Evolutionary conservation across 2,797 vertebrate species (phyloP).

Genomic region (Pseudochaenichthys georgianus): DNA sequence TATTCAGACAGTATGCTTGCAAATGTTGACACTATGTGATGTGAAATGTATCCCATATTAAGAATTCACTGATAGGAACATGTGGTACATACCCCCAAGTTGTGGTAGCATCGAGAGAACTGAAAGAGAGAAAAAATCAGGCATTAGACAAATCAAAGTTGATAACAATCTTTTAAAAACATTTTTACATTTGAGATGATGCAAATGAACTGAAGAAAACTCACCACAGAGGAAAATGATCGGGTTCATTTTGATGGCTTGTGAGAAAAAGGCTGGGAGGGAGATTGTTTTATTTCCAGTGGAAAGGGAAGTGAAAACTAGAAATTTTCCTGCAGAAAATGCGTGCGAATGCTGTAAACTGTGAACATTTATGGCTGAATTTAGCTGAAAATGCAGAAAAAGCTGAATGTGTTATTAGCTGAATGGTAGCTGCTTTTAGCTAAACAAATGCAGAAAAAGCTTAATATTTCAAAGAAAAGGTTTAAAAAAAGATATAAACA

Average conservation of each 20-base stretch:
- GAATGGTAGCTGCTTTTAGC: too few relatives aligned
- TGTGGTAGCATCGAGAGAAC: slow-evolving; percentile 64
- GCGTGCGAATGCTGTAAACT: too few relatives aligned
- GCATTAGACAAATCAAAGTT: neutral
- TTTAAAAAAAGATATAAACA: too few relatives aligned
- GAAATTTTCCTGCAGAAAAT: too few relatives aligned
- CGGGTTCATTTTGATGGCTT: slow-evolving; percentile 59
- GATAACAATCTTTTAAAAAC: neutral
- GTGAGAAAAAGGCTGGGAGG: neutral
- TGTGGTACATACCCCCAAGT: slow-evolving; percentile 61
- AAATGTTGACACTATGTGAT: neutral
- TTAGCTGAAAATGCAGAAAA: too few relatives aligned
- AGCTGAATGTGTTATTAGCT: too few relatives aligned
- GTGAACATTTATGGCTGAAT: too few relatives aligned
- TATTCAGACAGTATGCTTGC: neutral
- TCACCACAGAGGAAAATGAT: slow-evolving; percentile 67
- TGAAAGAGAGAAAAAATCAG: slow-evolving; percentile 49
- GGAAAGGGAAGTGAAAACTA: slow-evolving; percentile 64
- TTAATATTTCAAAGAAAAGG: too few relatives aligned
- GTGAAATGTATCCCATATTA: neutral
- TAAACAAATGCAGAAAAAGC: too few relatives aligned
- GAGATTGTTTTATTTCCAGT: slow-evolving; percentile 25
- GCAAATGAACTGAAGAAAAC: slow-evolving; percentile 37
- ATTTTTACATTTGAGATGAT: neutral
- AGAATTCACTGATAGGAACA: neutral